phyloP scores from a whole-genome alignment of 1,140 invertebrate genomes.

The Popillia japonica region DNA sequence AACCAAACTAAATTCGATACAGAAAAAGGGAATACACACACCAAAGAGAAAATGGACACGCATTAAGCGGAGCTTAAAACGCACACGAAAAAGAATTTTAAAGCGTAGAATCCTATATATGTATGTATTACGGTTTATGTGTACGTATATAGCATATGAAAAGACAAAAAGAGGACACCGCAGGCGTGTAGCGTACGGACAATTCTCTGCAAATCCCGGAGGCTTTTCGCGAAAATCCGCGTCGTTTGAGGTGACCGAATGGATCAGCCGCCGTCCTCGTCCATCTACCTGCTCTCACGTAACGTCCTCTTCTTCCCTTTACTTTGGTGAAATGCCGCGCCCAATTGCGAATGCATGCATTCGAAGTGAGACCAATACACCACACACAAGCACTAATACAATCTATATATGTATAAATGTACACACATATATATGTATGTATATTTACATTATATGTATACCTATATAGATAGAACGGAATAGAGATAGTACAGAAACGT shows the following conservation, averaged over 20 bases:
- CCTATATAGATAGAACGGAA: too few relatives aligned
- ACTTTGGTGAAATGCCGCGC: too few relatives aligned
- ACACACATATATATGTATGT: background rate
- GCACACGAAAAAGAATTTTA: background rate
- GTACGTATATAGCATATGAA: background rate
- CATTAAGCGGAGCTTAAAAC: conserved; percentile 21
- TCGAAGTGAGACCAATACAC: background rate
- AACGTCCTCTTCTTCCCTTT: background rate
- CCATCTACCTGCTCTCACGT: background rate
- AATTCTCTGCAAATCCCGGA: background rate
- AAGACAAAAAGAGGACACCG: background rate
- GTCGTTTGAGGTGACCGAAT: background rate
- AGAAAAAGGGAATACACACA: too few relatives aligned
- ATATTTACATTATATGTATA: background rate
- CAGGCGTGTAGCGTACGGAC: too few relatives aligned
- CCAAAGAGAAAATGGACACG: background rate
- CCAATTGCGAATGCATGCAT: conserved; percentile 13
- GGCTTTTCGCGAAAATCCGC: conserved; percentile 15
- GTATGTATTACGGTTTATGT: background rate
- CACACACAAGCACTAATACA: background rate
- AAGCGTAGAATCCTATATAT: background rate
- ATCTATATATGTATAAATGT: background rate
- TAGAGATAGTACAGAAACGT: background rate
- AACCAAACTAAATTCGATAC: too few relatives aligned
- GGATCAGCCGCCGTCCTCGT: background rate